Conservation (phyloP, 2,888 invertebrate genomes). For the Meliscaeva auricollis region DNA sequence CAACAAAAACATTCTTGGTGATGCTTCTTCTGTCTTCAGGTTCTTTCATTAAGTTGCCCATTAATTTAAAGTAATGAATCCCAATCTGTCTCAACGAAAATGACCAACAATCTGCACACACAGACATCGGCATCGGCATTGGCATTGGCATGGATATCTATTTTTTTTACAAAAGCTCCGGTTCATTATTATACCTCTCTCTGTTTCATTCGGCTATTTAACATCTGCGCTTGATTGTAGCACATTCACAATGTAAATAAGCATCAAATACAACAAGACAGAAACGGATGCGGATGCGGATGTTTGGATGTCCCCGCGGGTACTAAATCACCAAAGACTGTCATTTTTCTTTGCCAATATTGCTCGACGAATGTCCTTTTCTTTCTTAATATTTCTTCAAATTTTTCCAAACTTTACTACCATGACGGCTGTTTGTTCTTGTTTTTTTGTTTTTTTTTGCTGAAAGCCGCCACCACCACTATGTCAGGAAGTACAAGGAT, state of each 20-base stretch:
- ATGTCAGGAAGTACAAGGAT: not conserved
- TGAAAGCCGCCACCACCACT: not conserved
- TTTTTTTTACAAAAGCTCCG: not conserved
- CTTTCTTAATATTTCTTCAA: conserved; percentile 54
- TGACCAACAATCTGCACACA: conserved; percentile 29
- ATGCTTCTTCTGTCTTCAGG: not conserved
- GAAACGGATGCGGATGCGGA: not conserved
- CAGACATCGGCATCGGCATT: not conserved
- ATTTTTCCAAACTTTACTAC: conserved; percentile 1
- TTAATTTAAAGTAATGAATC: conserved; percentile 65
- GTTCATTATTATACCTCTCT: conserved; percentile 35
- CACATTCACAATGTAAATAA: conserved; percentile 67
- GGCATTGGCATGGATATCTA: not conserved
- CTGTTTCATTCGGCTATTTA: conserved; percentile 54
- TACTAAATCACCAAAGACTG: conserved; percentile 40
- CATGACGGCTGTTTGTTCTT: not conserved
- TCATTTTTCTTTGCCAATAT: conserved; percentile 52
- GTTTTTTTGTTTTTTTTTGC: not conserved
- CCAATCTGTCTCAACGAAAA: conserved; percentile 49
- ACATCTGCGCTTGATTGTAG: conserved; percentile 66
- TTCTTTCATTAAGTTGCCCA: conserved; percentile 35
- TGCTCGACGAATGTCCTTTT: conserved; percentile 48
- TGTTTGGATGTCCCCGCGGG: conserved; percentile 12
- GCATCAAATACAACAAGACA: conserved; percentile 8
- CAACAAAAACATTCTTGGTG: not conserved